Evolutionary conservation across 2,113 vertebrate species (phyloP).

Genomic region (Phrynocephalus versicolor): DNA sequence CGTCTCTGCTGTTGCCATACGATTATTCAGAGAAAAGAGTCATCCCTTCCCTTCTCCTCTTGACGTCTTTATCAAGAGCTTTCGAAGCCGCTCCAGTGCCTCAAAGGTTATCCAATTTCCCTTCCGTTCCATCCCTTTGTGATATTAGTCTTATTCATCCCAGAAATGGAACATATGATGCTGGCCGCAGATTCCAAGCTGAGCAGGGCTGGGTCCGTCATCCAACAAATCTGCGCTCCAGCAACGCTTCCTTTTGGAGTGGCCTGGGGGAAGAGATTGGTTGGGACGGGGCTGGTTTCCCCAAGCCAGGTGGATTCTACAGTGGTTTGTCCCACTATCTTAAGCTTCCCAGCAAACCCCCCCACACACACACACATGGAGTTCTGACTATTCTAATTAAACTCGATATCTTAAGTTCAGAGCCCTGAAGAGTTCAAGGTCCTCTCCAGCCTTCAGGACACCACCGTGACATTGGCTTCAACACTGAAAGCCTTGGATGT

Average conservation of each 20-base stretch:
- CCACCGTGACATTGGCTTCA: too few relatives aligned
- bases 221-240: not conserved
- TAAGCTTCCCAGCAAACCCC: not conserved
- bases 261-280: not conserved
- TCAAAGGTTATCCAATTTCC: not conserved
- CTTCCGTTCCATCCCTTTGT: constrained; percentile 1
- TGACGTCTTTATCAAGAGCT: not conserved
- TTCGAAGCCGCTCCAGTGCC: not conserved
- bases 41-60: not conserved
- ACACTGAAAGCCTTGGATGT: too few relatives aligned
- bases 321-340: not conserved
- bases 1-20: not conserved
- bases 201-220: not conserved
- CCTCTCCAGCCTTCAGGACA: not conserved
- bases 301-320: not conserved
- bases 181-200: not conserved
- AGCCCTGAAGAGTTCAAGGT: not conserved
- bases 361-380: too few relatives aligned
- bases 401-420: not conserved
- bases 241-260: not conserved
- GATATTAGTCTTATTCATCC: not conserved
- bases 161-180: constrained; percentile 5
- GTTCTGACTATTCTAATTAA: too few relatives aligned
- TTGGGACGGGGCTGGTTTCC: not conserved
- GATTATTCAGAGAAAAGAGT: not conserved